Percentiles rank a stretch among this genome's conserved stretches.
phyloP scores from a whole-genome alignment of 2,888 invertebrate species.

The Heliconius charithonia region DNA sequence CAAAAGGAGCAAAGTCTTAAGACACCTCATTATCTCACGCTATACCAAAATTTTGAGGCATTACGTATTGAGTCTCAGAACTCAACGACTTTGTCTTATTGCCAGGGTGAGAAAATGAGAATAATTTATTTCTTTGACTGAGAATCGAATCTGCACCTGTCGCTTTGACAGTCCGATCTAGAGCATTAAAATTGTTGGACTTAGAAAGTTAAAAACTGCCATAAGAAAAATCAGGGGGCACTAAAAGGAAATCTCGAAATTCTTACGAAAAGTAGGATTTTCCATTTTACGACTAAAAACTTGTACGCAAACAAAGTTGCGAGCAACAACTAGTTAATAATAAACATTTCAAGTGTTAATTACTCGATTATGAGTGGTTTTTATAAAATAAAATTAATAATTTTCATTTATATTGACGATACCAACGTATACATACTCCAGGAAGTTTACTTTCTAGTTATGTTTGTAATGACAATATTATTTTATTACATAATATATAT shows the following conservation, averaged over 20 bases:
- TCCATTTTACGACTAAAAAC: too few relatives aligned
- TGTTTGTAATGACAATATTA: conserved; percentile 2
- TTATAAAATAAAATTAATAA: not conserved
- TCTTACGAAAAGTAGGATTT: too few relatives aligned
- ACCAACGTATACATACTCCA: not conserved
- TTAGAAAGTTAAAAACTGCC: too few relatives aligned
- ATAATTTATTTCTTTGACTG: not conserved
- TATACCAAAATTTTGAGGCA: not conserved
- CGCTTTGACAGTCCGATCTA: not conserved
- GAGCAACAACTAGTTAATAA: too few relatives aligned
- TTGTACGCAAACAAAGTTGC: too few relatives aligned
- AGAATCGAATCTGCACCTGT: not conserved
- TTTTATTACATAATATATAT: conserved; percentile 18
- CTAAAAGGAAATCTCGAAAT: too few relatives aligned
- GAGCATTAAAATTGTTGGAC: too few relatives aligned
- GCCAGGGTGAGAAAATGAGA: too few relatives aligned
- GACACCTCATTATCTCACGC: too few relatives aligned
- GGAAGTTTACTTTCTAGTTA: conserved; percentile 15
- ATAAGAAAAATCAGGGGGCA: too few relatives aligned
- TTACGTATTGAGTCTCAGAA: not conserved
- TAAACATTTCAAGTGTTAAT: too few relatives aligned
- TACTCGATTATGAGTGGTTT: too few relatives aligned
- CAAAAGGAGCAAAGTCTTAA: not conserved
- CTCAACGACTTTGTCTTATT: not conserved
- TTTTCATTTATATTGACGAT: conserved; percentile 10